Base-by-base conservation (phyloP, 2,888 invertebrate species). In the Clistopyga incitator region DNA sequence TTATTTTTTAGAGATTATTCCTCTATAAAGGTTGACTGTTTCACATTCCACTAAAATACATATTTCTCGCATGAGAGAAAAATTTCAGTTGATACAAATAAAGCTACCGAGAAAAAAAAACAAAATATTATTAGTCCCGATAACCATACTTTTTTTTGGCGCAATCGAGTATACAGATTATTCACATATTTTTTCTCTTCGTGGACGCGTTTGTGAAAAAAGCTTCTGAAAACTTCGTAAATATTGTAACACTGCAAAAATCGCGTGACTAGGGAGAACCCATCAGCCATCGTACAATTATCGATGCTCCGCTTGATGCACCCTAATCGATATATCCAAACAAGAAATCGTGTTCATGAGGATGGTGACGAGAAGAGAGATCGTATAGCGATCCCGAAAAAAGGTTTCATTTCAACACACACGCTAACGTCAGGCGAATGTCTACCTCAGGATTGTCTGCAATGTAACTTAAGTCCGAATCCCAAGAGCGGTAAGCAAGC, bases 341-440 rank as follows among this genome's bases (percentile, higher is more conserved):
- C 42, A 29, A 45, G 45, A 72, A 78, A 78, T 74, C 59, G 59
- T 71, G n/a, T 47, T 25, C 70, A 23, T 25, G 13, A 42, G 38
- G 20, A 6, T 34, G 75, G 74, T 54, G 70, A 20, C 25, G 59
- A 64, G 52, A 47, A 47, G 64, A 47, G 47, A 54, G 71, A 78
- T 71, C 52, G 61, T 71, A 38, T 64, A 29, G 80, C 65, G 75
- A 78, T 82, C 20, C 42, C 20, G 52, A 29, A 76, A 50, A 56
- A 52, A 79, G 50, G 71, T 79, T 65, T 45, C 23, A 23, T 56
- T 59, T 54, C 38, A 61, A 56, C 25, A 25, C 25, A 25, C 52
- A 38, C 75, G 25, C 64, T 23, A 56, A 47, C 52, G 61, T 50
- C 42, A 50, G 76, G 61, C 54, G 78, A 65, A 56, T 65, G 50